These are phyloP conservation scores for Macroteleia sp. DNA, from an alignment of 2,888 invertebrate genomes.

Conservation along the genomic window DNA sequence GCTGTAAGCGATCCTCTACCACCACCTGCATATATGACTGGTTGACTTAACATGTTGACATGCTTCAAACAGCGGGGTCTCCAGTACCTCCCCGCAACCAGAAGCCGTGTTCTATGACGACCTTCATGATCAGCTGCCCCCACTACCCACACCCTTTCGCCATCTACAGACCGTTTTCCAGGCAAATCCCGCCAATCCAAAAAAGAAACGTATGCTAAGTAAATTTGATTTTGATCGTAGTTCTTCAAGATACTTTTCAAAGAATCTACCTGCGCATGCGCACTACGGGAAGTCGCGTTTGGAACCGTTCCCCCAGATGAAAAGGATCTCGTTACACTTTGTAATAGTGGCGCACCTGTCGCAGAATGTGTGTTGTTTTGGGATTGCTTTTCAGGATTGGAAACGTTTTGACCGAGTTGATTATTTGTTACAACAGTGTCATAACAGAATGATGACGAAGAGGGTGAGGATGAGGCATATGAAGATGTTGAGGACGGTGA, in stretches of 20 bases:
- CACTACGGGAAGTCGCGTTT: too few relatives aligned
- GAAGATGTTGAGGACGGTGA: constrained; percentile 63
- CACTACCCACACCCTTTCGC: constrained; percentile 80
- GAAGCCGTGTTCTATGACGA: constrained; percentile 83
- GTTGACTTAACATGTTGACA: constrained; percentile 85
- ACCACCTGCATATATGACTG: constrained; percentile 85
- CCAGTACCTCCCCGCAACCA: constrained; percentile 84
- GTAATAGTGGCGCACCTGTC: constrained; percentile 12
- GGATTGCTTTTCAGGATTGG: not conserved
- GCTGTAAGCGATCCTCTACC: constrained; percentile 83
- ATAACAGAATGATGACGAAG: constrained; percentile 21
- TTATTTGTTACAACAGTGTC: not conserved
- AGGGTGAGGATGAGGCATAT: constrained; percentile 37
- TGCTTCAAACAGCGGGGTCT: constrained; percentile 82
- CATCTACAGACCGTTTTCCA: constrained; percentile 70
- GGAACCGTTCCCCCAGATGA: too few relatives aligned
- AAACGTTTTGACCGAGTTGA: not conserved
- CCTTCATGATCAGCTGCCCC: constrained; percentile 84
- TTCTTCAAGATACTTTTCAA: constrained; percentile 72
- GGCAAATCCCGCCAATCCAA: constrained; percentile 84
- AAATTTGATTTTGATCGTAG: constrained; percentile 80
- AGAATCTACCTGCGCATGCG: constrained; percentile 67
- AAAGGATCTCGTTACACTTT: not conserved
- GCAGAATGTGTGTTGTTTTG: too few relatives aligned
- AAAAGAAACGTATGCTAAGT: constrained; percentile 82